Percentiles rank a stretch among this genome's conserved stretches.
phyloP scores from a whole-genome alignment of 2,113 vertebrate species.

The Tachysurus fulvidraco region DNA sequence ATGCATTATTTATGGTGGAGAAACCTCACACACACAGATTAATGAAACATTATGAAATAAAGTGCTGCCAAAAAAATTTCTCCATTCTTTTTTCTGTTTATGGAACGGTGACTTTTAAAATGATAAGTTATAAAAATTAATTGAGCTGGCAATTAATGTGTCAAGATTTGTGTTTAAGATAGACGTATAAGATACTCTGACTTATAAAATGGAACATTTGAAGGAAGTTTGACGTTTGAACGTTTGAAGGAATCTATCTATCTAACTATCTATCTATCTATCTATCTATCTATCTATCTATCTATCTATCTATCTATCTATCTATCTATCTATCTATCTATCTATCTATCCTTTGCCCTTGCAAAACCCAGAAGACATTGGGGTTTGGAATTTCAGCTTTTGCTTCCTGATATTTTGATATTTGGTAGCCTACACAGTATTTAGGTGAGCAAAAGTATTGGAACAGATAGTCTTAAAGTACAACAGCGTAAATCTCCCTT shows the following conservation, averaged over 20 bases:
- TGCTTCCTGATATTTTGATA: not conserved
- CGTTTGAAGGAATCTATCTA: no score
- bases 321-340: no score
- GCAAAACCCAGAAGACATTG: not conserved
- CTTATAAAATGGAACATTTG: constrained; percentile 20
- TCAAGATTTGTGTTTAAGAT: constrained; percentile 65
- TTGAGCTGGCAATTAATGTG: constrained; percentile 58
- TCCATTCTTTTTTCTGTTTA: constrained; percentile 71
- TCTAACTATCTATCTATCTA: no score
- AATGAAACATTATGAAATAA: constrained; percentile 69
- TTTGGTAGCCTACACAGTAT: not conserved
- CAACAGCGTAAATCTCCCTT: not conserved
- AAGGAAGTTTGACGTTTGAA: no score
- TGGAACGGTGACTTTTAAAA: constrained; percentile 65
- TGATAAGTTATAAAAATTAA: constrained; percentile 60
- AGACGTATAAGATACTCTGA: constrained; percentile 54
- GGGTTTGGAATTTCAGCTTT: not conserved
- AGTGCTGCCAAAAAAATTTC: constrained; percentile 70
- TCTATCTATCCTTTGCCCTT: no score
- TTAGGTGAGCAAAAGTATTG: not conserved
- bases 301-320: no score
- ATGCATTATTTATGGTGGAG: constrained; percentile 75
- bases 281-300: no score
- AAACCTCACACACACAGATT: constrained; percentile 42
- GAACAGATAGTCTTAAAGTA: not conserved